Base-by-base conservation (phyloP, 2,888 invertebrate species). In the Dendrolimus pini region DNA sequence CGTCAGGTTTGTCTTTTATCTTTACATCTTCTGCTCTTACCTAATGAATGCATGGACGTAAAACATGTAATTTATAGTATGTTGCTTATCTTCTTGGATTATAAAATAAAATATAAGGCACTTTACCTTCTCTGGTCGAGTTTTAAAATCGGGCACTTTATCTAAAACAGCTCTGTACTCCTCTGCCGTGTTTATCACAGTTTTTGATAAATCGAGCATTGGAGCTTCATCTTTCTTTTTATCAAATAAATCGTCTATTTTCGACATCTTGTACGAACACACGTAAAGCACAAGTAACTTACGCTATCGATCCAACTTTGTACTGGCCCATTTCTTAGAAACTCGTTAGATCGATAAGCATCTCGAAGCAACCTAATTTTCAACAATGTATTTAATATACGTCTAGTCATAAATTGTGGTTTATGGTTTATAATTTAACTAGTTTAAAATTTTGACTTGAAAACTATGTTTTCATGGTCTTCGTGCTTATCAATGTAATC, bases 61-160 rank as follows among this genome's bases (percentile, higher is more conserved):
- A 47, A 47, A 47, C 12, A 10, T 47, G 3, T 47, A 30, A 30
- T 30, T 30, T 30, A 30, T 30, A 30, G 30, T 30, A 30, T 6
- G 30, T 30, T 30, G 30, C 30, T 30, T 30, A 30, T 30, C 30
- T 30, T 30, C 30, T 30, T 6, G 3, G 30, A 12, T 54, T 41
- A 13, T n/a, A 41, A 53, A 41, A 42, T 41, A 54, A 12, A 41
- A 52, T 52, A n/a, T 10, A 7, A 54, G 30, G 55, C 41, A 47
- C 53, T 56, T 67, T 84, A 94, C 96, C 92, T 96, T 97, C 76
- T 97, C 97, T 0, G 96, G 94, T 65, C 96, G 94, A 68, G 97
- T 96, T 85, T 96, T 97, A 77, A 95, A 97, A 79, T 98, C 97
- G 0, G 97, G 97, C 10, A 97, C 95, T 86, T 96, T 96, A 72